Conservation (phyloP, 2,113 vertebrate species). For the Rynchops niger region DNA sequence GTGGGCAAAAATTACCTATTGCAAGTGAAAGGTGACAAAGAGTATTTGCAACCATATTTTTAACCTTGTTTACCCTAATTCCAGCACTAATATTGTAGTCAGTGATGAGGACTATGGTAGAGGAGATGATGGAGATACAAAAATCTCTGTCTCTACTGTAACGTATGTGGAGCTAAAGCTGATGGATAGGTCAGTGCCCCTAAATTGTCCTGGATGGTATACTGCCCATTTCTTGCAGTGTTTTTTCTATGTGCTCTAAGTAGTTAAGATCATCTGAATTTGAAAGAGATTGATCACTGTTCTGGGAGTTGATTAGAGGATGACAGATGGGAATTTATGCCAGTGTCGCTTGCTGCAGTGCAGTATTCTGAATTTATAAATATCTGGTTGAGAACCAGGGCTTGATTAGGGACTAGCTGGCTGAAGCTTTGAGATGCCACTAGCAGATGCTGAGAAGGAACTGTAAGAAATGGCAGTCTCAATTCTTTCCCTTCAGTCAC, state of each 20-base stretch:
- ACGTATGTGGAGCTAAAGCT: background rate
- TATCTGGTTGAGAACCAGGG: constrained; percentile 17
- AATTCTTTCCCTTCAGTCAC: background rate
- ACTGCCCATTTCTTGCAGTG: background rate
- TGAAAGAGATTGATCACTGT: constrained; percentile 14
- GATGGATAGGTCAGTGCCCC: background rate
- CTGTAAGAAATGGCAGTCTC: background rate
- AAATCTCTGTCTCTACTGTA: background rate
- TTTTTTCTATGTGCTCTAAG: background rate
- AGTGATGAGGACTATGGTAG: background rate
- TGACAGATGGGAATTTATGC: constrained; percentile 38
- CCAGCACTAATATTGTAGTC: background rate
- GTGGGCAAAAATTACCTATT: background rate
- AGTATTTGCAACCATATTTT: background rate
- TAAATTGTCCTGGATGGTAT: background rate
- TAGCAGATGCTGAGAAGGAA: background rate
- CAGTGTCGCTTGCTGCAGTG: background rate
- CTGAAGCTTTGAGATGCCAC: constrained; percentile 6
- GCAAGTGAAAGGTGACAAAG: background rate
- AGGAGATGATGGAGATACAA: background rate
- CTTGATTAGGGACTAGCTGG: constrained; percentile 14
- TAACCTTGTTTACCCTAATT: background rate
- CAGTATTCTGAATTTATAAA: constrained; percentile 45
- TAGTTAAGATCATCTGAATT: constrained; percentile 20
- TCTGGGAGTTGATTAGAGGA: constrained; percentile 36